phyloP scores from a whole-genome alignment of 2,888 invertebrate species.

The Netelia inedita region DNA sequence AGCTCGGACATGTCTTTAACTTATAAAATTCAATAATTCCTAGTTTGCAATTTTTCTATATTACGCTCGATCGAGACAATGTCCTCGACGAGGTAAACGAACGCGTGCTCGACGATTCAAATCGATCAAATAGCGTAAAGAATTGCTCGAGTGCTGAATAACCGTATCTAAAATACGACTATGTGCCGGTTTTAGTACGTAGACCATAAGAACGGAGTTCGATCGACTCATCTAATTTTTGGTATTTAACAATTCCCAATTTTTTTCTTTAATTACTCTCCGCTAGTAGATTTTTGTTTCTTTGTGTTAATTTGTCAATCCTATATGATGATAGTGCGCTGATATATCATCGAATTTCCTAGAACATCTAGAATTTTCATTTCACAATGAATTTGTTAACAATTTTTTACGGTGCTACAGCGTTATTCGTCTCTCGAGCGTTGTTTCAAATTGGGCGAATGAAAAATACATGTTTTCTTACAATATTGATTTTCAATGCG shows the following conservation, averaged over 20 bases:
- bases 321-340: slow-evolving; percentile 16
- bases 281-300: slow-evolving; percentile 26
- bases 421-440: background rate
- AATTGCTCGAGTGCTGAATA: slow-evolving; percentile 39
- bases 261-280: slow-evolving; percentile 23
- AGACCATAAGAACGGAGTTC: slow-evolving; percentile 38
- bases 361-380: slow-evolving; percentile 48
- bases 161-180: slow-evolving; percentile 31
- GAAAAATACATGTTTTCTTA: background rate
- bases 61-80: slow-evolving; percentile 30
- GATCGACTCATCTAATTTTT: slow-evolving; percentile 50
- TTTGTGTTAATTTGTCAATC: slow-evolving; percentile 46
- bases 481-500: slow-evolving; percentile 11
- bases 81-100: background rate
- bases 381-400: slow-evolving; percentile 42
- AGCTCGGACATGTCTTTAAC: background rate
- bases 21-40: slow-evolving; percentile 52
- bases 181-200: slow-evolving; percentile 44
- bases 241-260: slow-evolving; percentile 18
- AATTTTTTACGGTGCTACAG: slow-evolving; percentile 19
- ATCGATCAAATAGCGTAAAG: slow-evolving; percentile 42
- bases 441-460: background rate
- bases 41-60: slow-evolving; percentile 37
- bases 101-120: background rate
- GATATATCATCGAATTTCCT: slow-evolving; percentile 25